Conservation (phyloP, 2,113 vertebrate species). For the Seriola dumerili region DNA sequence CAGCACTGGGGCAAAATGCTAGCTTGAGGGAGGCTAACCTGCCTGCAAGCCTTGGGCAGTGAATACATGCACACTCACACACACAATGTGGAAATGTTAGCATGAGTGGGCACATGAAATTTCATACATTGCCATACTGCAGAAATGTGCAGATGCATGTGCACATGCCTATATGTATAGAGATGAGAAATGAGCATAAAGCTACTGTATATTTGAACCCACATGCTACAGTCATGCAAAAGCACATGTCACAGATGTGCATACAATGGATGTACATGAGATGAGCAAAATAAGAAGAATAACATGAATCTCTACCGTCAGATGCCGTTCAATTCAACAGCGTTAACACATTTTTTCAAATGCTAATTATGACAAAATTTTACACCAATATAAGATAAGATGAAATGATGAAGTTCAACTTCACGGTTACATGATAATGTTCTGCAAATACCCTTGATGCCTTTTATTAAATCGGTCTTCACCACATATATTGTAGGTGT, state of each 20-base stretch:
- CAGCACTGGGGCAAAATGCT: slow-evolving; percentile 39
- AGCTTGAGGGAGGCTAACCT: slow-evolving; percentile 36
- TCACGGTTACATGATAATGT: no score
- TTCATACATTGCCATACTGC: neutral
- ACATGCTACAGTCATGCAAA: slow-evolving; percentile 7
- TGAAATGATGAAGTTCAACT: no score
- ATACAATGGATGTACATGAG: neutral
- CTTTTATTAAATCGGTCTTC: no score
- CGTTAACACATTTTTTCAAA: neutral
- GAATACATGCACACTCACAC: slow-evolving; percentile 3
- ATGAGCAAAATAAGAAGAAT: neutral
- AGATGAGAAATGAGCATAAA: slow-evolving; percentile 1
- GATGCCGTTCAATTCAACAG: neutral
- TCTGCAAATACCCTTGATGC: no score
- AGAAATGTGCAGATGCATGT: neutral
- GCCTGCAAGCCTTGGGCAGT: slow-evolving; percentile 13
- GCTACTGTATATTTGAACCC: neutral
- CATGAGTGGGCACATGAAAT: slow-evolving; percentile 11
- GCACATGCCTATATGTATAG: neutral
- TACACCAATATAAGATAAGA: no score
- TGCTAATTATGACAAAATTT: no score
- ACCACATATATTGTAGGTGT: no score
- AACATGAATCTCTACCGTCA: neutral
- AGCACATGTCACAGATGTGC: neutral
- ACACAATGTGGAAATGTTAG: slow-evolving; percentile 18